Evolutionary conservation across 1,140 invertebrate species (phyloP).

Genomic region (Drosophila azteca): DNA sequence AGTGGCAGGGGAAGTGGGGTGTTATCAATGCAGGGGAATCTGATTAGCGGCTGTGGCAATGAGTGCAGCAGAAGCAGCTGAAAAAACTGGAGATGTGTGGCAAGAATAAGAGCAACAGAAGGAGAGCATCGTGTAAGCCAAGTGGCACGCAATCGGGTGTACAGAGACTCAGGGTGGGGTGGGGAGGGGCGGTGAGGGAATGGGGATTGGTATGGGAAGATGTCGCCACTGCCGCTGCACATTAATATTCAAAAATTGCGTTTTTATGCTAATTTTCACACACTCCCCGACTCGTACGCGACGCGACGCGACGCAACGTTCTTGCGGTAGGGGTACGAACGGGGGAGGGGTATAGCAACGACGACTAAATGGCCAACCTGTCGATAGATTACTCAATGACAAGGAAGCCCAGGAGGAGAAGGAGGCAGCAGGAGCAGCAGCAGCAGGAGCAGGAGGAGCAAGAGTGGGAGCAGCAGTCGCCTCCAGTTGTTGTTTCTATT

Average conservation of each 20-base stretch:
- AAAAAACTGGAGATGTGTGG: background rate
- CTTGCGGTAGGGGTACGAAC: no score
- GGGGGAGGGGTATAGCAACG: background rate
- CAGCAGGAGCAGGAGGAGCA: constrained; percentile 6
- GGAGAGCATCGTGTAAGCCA: constrained; percentile 64
- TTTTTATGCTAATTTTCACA: constrained; percentile 83
- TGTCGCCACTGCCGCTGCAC: constrained; percentile 58
- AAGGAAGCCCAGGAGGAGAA: constrained; percentile 42
- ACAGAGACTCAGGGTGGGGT: background rate
- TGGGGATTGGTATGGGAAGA: constrained; percentile 32
- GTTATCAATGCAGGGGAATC: constrained; percentile 62
- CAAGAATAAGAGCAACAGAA: constrained; percentile 8
- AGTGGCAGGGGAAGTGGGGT: background rate
- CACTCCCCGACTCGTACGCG: constrained; percentile 18
- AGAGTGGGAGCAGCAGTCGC: background rate
- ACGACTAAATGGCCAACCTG: constrained; percentile 68
- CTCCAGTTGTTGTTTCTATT: constrained; percentile 26
- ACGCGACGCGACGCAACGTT: no score
- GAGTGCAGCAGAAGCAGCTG: constrained; percentile 9
- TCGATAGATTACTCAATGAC: constrained; percentile 83
- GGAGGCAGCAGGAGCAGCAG: constrained; percentile 41
- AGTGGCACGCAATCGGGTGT: constrained; percentile 54
- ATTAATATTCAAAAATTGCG: constrained; percentile 83
- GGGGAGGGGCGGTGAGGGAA: background rate
- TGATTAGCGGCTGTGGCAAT: constrained; percentile 34